Evolutionary conservation across 2,113 vertebrate species (phyloP).

Genomic region (Cercocebus atys): DNA sequence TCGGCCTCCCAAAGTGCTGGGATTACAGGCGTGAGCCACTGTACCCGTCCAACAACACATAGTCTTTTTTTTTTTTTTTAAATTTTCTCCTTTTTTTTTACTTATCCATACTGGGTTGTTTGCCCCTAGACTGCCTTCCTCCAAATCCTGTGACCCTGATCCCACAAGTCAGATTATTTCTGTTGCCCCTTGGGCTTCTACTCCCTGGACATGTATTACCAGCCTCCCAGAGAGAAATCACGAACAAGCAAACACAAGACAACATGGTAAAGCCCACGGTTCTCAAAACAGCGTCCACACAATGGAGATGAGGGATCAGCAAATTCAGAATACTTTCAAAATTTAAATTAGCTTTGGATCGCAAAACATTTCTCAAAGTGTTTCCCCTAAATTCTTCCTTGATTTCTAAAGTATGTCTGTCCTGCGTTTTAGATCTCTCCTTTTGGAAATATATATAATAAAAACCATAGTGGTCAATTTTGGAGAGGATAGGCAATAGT

Average conservation of each 20-base stretch:
- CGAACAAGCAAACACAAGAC: background rate
- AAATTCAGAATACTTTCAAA: background rate
- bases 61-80: too few relatives aligned
- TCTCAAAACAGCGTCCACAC: background rate
- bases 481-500: too few relatives aligned
- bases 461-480: background rate
- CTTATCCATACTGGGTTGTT: too few relatives aligned
- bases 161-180: background rate
- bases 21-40: too few relatives aligned
- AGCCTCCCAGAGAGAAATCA: too few relatives aligned
- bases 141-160: too few relatives aligned
- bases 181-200: background rate
- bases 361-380: background rate
- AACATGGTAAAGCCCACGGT: rapidly evolving
- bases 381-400: background rate
- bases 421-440: background rate
- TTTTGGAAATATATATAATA: background rate
- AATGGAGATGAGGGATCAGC: background rate
- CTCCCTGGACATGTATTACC: background rate
- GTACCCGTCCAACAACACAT: too few relatives aligned
- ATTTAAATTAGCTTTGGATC: background rate
- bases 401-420: background rate
- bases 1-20: too few relatives aligned
- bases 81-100: too few relatives aligned
- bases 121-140: background rate